A percentile compares a stretch with the other conserved stretches of the same genome.
Evolutionary conservation across 2,888 invertebrate species (phyloP).

Genomic region (Metellina segmentata): DNA sequence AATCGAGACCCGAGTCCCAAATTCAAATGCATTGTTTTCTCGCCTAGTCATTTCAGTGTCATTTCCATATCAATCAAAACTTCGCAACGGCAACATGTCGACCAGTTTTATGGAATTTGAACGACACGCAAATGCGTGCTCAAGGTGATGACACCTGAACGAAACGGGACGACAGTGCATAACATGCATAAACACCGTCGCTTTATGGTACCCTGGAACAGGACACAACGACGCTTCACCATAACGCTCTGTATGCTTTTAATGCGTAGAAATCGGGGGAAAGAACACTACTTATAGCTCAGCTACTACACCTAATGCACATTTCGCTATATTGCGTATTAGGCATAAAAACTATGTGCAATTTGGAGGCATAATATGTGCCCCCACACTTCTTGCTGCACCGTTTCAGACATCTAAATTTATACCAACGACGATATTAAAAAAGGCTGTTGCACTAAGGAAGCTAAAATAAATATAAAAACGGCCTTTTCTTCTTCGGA

Average conservation of each 20-base stretch:
- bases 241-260: not conserved
- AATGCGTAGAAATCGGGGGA: not conserved
- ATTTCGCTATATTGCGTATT: conserved; percentile 7
- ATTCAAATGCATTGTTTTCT: no score
- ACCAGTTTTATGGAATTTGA: no score
- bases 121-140: no score
- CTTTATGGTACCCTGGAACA: no score
- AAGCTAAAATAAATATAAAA: conserved; percentile 17
- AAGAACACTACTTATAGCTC: not conserved
- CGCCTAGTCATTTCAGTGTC: not conserved
- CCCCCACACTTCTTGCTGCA: not conserved
- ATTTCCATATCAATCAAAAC: not conserved
- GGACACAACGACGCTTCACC: not conserved
- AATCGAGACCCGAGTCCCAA: no score
- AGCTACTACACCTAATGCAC: not conserved
- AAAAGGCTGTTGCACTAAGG: conserved; percentile 24
- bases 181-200: not conserved
- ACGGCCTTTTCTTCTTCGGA: not conserved
- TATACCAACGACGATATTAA: conserved; percentile 43
- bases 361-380: conserved; percentile 26
- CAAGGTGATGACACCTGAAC: not conserved
- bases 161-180: not conserved
- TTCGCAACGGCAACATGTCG: not conserved
- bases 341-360: conserved; percentile 8
- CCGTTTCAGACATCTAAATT: conserved; percentile 14